Percentiles rank a stretch among this genome's conserved stretches.
phyloP scores from a whole-genome alignment of 2,113 vertebrate genomes.

The Ptyas mucosa region DNA sequence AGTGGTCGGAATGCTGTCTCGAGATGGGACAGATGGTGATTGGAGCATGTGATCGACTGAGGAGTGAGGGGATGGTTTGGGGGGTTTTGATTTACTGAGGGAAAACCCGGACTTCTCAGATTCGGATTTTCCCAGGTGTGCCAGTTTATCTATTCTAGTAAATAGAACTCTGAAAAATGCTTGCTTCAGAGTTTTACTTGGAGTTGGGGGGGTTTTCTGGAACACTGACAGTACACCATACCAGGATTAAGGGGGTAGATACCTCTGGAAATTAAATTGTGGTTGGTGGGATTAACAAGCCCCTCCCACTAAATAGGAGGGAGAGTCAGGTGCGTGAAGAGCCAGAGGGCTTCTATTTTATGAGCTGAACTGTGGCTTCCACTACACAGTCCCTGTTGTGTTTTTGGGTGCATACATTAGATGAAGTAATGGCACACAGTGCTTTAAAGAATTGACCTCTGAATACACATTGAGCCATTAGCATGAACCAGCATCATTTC shows the following conservation, averaged over 20 bases:
- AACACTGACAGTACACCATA: not conserved
- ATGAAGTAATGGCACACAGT: not conserved
- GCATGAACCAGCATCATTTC: not conserved
- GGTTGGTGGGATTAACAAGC: not conserved
- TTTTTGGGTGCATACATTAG: not conserved
- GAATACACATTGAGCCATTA: not conserved
- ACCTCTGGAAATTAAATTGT: not conserved
- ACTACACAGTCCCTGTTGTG: not conserved
- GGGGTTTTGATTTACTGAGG: too few relatives aligned
- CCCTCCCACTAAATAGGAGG: not conserved
- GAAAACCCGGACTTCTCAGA: too few relatives aligned
- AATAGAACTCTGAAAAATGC: too few relatives aligned
- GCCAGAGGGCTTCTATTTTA: not conserved
- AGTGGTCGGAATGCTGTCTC: too few relatives aligned
- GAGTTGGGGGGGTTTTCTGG: too few relatives aligned
- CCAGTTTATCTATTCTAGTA: too few relatives aligned
- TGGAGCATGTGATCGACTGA: too few relatives aligned
- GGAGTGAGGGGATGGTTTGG: too few relatives aligned
- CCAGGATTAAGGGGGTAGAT: not conserved
- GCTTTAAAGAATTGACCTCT: not conserved
- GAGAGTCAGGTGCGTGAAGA: not conserved
- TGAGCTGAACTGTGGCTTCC: not conserved
- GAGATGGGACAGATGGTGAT: too few relatives aligned
- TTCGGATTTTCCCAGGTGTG: too few relatives aligned
- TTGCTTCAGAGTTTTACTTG: too few relatives aligned